Conservation (phyloP, 2,113 vertebrate species). For the Syngnathus scovelli region DNA sequence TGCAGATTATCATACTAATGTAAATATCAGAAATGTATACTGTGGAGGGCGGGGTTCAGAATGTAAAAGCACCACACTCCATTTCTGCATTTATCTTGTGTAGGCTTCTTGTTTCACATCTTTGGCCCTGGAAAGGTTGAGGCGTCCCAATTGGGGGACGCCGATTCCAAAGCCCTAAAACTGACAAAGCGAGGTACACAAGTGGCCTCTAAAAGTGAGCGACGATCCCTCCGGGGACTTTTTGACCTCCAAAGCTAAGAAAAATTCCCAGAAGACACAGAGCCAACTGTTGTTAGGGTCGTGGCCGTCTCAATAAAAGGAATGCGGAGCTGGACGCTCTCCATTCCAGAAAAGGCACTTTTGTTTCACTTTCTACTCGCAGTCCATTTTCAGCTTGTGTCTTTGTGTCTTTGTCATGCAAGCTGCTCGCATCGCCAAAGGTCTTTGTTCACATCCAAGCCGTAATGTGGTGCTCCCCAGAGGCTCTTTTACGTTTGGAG, state of each 20-base stretch:
- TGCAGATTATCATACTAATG: too few species aligned
- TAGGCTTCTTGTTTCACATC: too few species aligned
- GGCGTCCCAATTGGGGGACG: too few species aligned
- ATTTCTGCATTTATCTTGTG: too few species aligned
- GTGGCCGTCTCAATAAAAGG: constrained; percentile 28
- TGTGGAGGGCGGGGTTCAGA: too few species aligned
- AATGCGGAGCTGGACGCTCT: constrained; percentile 29
- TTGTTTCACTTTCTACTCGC: constrained; percentile 16
- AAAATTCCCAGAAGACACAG: constrained; percentile 20
- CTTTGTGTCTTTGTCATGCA: constrained; percentile 2
- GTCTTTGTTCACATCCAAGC: neutral
- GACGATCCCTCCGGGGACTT: neutral
- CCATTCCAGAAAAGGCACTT: constrained; percentile 26
- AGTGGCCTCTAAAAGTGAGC: neutral
- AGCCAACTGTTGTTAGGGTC: constrained; percentile 15
- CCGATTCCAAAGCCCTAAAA: neutral
- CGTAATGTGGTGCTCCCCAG: neutral
- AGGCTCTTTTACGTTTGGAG: neutral
- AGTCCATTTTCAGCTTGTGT: neutral
- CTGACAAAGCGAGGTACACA: neutral
- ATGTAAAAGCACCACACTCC: too few species aligned
- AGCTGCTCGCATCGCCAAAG: neutral
- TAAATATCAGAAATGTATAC: too few species aligned
- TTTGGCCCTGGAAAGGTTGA: too few species aligned
- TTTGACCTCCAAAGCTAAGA: constrained; percentile 9